Evolutionary conservation across 2,888 invertebrate genomes (phyloP), one percentile per base, ranked within the genome.

Genomic region (Eutolmus rufibarbis): DNA sequence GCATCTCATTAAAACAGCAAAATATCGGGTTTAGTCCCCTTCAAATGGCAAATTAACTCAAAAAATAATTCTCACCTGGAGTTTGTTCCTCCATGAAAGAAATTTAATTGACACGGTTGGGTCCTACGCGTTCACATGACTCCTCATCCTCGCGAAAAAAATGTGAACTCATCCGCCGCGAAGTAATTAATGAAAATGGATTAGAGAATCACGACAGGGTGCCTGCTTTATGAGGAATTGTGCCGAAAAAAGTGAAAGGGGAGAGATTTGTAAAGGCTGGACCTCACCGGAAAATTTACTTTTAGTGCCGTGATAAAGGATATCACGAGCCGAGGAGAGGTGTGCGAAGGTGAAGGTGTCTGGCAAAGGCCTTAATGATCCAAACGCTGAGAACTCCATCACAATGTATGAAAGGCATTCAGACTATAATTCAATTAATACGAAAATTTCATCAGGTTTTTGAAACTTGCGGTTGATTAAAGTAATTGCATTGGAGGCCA

Each of bases 1-100:
- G 76, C 16, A 37, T 76, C 76, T 76, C 76, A 76, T 76, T 76
- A 76, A 76, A 76, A 76, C 37, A 37, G 76, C 76, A 76, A 76
- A 76, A 76, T 76, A 76, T 76, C 76, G 37, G 37, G 37, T 76
- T 76, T 37, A 12, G 66, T 57, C 23, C 66, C 28, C 66, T 66
- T 19, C 14, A 76, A 76, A 34, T 76, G 76, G 76, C 76, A 76
- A 76, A 76, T 76, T 76, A 76, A 76, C 76, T 34, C 76, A 37
- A 76, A 76, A 76, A 76, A 76, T 76, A 76, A 76, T 76, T 76
- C 37, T 76, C 76, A 76, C 76, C 76, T 76, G 76, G 9, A 76
- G 34, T 37, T 76, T 76, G 34, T 76, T 74, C 37, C n/a, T 7
- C n/a, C 37, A 31, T 37, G 76, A 9, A 76, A 37, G 76, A n/a